Base-by-base conservation (phyloP, 2,113 vertebrate genomes). In the Peucedramus taeniatus region DNA sequence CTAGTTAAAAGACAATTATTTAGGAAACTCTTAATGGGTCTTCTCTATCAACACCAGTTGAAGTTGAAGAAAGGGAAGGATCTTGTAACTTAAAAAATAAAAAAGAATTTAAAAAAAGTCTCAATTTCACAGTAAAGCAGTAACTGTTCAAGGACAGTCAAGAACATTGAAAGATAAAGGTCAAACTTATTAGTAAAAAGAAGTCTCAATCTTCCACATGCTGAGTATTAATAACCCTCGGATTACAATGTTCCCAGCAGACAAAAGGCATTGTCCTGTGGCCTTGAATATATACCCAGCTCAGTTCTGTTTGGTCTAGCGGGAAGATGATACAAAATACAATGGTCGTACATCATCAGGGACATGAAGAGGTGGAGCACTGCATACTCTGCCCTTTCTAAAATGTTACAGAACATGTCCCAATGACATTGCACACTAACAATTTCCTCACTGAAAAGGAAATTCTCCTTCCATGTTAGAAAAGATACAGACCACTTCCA, bases 151-250 rank as follows among this genome's bases (percentile, higher is more conserved):
- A 95, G 90, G 89, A 90, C 76, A 68, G 42, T 53, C 56, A 92
- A 93, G 77, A 93, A 66, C 47, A 84, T 15, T 65, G 72, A 87
- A 95, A 92, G 64, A 75, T 83, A 95, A 96, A 93, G 84, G 90
- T 96, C 94, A 94, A 91, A 87, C 42, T 75, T 96, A 70, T 71
- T 90, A 96, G 47, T 40, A 83, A 88, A 88, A 88, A 94, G 28
- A 85, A 79, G 21, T 27, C 78, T 86, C 81, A 93, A 94, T 64
- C 37, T 90, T 90, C 39, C 27, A 72, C 69, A 81, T 72, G 45
- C n/a, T 12, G 1, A 64, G 17, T 57, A 78, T 91, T 90, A 91
- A 94, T 69, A 96, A 59, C 33, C 16, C 9, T 64, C 0, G 0
- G 74, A 95, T 83, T 88, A 83, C 82, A 91, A 70, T 77, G 71